A percentile compares a stretch with the other conserved stretches of the same genome.
phyloP scores from a whole-genome alignment of 2,113 vertebrate genomes.

The Cephalophus harveyi region DNA sequence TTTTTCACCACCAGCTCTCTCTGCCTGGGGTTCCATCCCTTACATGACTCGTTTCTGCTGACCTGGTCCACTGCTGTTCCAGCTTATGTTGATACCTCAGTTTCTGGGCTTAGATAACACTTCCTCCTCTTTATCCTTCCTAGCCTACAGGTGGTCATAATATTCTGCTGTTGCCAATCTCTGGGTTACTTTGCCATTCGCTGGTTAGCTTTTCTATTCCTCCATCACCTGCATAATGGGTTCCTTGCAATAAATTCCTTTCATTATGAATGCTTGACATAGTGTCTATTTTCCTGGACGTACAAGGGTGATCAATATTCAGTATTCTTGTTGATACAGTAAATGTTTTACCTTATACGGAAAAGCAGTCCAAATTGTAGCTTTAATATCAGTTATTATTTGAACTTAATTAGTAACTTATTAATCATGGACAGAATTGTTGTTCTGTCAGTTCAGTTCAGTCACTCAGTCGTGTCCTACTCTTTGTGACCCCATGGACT shows the following conservation, averaged over 20 bases:
- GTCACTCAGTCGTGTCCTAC: neutral
- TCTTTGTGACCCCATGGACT: neutral
- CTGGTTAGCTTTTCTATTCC: neutral
- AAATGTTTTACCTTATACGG: neutral
- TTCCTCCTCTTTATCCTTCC: neutral
- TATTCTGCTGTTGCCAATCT: neutral
- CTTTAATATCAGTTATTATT: constrained; percentile 2
- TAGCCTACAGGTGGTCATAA: neutral
- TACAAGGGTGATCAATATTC: neutral
- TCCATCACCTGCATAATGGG: neutral
- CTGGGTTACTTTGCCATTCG: neutral
- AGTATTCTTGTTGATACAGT: neutral
- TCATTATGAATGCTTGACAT: neutral
- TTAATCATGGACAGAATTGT: constrained; percentile 1
- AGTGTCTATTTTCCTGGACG: neutral
- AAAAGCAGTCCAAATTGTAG: neutral
- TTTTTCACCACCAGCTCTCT: neutral
- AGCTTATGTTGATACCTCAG: neutral
- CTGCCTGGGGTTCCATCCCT: neutral
- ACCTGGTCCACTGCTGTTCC: neutral
- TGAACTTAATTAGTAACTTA: neutral
- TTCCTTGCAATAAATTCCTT: neutral
- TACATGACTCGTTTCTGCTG: neutral
- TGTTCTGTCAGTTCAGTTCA: neutral
- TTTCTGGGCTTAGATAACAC: neutral